These are phyloP conservation scores for Anthoscopus minutus DNA, from an alignment of 2,113 vertebrate genomes.

Conservation along the genomic window DNA sequence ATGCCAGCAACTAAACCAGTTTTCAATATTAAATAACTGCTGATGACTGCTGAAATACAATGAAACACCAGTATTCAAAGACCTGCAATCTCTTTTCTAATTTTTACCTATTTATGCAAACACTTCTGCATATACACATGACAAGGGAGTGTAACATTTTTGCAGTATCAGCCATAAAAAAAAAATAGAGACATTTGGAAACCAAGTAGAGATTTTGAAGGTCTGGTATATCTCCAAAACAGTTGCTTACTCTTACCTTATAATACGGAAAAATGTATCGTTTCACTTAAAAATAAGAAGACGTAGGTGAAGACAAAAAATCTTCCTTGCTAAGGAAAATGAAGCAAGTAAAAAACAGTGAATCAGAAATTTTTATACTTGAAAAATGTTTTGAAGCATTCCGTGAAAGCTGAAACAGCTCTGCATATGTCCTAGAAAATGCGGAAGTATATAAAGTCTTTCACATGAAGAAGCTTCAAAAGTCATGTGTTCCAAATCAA, in stretches of 20 bases:
- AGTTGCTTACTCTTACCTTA: neutral
- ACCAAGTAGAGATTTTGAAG: neutral
- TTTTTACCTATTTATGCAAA: neutral
- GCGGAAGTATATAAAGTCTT: neutral
- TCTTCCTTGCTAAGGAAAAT: neutral
- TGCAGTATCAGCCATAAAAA: neutral
- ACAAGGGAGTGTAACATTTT: neutral
- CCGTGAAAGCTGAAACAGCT: neutral
- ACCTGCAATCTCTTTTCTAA: neutral
- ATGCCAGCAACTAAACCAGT: constrained; percentile 43
- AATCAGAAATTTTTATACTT: neutral
- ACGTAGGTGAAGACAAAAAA: neutral
- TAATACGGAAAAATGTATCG: neutral
- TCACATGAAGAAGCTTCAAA: neutral
- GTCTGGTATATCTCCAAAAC: neutral
- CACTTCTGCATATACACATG: neutral
- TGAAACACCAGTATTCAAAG: neutral
- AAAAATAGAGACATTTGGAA: neutral
- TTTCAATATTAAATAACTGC: constrained; percentile 21
- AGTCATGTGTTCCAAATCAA: neutral
- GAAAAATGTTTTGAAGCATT: neutral
- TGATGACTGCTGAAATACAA: neutral
- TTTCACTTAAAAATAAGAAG: neutral
- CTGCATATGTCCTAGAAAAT: neutral
- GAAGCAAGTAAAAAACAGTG: neutral